Evolutionary conservation across 2,888 invertebrate genomes (phyloP).

Genomic region (Lepas anatifera): DNA sequence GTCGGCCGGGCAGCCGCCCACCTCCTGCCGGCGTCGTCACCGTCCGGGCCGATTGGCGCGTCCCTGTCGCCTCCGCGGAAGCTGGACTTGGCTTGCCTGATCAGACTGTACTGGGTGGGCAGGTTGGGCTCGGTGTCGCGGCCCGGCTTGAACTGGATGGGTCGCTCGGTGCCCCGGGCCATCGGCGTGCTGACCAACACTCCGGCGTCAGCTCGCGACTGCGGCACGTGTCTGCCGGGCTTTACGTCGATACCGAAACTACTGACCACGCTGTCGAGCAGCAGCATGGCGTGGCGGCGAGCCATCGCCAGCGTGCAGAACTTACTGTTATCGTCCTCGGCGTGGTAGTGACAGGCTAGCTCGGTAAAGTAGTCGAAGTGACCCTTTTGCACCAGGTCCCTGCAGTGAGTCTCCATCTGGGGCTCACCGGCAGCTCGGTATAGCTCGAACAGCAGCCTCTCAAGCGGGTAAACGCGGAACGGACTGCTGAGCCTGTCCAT

Average conservation of each 20-base stretch:
- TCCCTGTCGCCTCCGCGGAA: constrained; percentile 6
- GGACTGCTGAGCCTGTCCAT: neutral
- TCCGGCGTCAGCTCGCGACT: neutral
- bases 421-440: neutral
- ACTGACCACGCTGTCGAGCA: neutral
- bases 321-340: neutral
- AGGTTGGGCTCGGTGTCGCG: neutral
- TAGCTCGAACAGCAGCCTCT: constrained; percentile 2
- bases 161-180: neutral
- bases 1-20: neutral
- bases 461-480: constrained; percentile 7
- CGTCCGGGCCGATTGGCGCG: neutral
- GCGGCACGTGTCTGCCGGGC: neutral
- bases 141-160: neutral
- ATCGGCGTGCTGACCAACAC: neutral
- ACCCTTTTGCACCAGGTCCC: neutral
- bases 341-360: neutral
- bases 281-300: neutral
- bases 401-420: neutral
- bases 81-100: neutral
- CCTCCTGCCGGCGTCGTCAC: neutral
- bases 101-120: constrained; percentile 10
- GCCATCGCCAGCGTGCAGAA: neutral
- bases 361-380: constrained; percentile 4
- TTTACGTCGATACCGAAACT: neutral